Evolutionary conservation across 2,888 invertebrate species (phyloP).

Genomic region (Pantelozetes paolii): DNA sequence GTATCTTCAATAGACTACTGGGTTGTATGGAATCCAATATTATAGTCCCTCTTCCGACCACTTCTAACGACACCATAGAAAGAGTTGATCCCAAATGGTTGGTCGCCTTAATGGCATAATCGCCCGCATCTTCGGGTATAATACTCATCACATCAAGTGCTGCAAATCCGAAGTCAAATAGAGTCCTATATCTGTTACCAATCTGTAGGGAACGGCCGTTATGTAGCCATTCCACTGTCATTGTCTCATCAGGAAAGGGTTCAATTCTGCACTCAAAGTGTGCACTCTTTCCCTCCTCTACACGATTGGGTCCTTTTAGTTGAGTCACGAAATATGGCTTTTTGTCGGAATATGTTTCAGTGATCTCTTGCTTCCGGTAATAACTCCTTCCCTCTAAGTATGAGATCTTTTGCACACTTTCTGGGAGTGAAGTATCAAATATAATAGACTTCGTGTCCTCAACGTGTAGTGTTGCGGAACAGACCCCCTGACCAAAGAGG

Average conservation of each 20-base stretch:
- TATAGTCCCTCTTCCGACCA: conserved; percentile 71
- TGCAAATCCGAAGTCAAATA: conserved; percentile 97
- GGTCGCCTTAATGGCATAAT: conserved; percentile 86
- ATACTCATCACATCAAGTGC: conserved; percentile 92
- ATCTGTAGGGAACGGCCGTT: conserved; percentile 87
- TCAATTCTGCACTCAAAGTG: conserved; percentile 92
- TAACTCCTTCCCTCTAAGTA: conserved; percentile 64
- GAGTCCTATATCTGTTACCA: conserved; percentile 89
- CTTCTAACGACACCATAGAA: conserved; percentile 54
- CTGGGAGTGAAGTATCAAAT: conserved; percentile 80
- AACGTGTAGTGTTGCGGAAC: conserved; percentile 65
- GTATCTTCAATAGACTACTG: conserved; percentile 81
- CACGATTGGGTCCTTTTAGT: conserved; percentile 75
- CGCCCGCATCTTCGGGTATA: conserved; percentile 86
- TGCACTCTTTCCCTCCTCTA: conserved; percentile 74
- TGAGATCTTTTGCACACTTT: conserved; percentile 85
- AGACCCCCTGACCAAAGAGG: conserved; percentile 75
- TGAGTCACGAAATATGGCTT: conserved; percentile 86
- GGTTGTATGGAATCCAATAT: conserved; percentile 89
- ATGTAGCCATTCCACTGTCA: conserved; percentile 94
- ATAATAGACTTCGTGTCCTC: not conserved
- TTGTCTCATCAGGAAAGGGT: conserved; percentile 88
- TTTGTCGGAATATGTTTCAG: not conserved
- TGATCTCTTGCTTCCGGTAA: conserved; percentile 48
- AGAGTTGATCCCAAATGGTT: conserved; percentile 86